Evolutionary conservation across 2,113 vertebrate genomes (phyloP).

Genomic region (Cyanocitta stelleri): DNA sequence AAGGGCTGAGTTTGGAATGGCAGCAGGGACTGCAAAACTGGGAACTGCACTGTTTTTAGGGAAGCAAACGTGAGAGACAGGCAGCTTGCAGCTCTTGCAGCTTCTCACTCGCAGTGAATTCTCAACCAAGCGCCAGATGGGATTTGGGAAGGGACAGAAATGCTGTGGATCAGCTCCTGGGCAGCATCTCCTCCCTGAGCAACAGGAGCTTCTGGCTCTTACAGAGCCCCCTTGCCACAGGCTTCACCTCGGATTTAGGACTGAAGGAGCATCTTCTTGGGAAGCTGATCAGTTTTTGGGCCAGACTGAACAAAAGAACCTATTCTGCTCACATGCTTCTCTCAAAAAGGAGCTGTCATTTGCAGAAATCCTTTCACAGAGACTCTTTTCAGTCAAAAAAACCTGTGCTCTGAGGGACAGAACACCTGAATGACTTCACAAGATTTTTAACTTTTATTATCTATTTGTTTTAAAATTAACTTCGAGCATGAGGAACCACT

Average conservation of each 20-base stretch:
- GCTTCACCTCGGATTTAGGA: background rate
- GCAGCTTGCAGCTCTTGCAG: background rate
- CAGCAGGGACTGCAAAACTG: background rate
- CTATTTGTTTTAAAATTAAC: background rate
- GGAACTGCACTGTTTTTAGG: background rate
- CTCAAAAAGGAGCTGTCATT: background rate
- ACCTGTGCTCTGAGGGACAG: background rate
- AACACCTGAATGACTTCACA: background rate
- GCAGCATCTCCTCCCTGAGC: background rate
- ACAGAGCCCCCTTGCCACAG: background rate
- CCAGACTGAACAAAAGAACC: too few species aligned
- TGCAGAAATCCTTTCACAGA: background rate
- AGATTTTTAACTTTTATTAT: background rate
- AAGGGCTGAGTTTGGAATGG: background rate
- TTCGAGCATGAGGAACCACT: background rate
- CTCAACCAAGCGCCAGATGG: background rate
- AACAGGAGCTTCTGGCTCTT: background rate
- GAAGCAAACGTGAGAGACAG: background rate
- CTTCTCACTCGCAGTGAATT: background rate
- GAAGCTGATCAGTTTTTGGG: background rate
- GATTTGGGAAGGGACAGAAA: background rate
- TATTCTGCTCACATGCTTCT: accelerated
- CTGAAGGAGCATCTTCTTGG: background rate
- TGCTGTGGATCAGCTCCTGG: background rate
- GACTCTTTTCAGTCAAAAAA: background rate